Percentiles rank a stretch among this genome's conserved stretches.
Evolutionary conservation across 2,113 vertebrate species (phyloP).

Genomic region (Chamaea fasciata): DNA sequence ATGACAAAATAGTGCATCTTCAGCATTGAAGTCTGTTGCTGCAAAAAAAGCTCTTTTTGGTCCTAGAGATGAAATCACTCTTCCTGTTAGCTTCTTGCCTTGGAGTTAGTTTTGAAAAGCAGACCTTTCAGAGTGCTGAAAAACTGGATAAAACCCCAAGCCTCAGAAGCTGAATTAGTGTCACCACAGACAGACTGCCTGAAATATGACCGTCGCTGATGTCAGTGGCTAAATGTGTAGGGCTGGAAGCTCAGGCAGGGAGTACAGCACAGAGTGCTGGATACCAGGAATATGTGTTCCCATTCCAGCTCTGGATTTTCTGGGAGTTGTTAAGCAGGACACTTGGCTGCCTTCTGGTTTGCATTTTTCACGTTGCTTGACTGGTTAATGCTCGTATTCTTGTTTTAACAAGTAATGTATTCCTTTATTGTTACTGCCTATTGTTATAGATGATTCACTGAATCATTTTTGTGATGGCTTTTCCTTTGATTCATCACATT

Average conservation of each 20-base stretch:
- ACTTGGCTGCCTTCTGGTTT: neutral
- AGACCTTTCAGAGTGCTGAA: neutral
- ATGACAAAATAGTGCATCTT: neutral
- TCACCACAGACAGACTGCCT: neutral
- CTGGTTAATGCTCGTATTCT: neutral
- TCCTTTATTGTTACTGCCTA: neutral
- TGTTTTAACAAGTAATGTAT: neutral
- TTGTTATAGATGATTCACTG: neutral
- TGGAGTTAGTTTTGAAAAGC: neutral
- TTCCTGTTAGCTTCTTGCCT: neutral
- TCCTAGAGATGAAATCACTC: neutral
- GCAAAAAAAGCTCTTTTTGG: neutral
- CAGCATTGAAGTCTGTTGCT: neutral
- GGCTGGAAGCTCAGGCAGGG: neutral
- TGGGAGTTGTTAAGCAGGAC: neutral
- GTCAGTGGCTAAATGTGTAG: neutral
- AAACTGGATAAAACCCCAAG: neutral
- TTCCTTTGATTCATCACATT: neutral
- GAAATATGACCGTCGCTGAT: fast-evolving
- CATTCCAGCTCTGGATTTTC: neutral
- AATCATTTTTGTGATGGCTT: neutral
- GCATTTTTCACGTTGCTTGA: neutral
- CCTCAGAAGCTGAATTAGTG: neutral
- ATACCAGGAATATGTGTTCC: neutral
- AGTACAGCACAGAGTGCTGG: neutral